Conservation (phyloP, 2,888 invertebrate genomes). For the Eustalomyia histrio region DNA sequence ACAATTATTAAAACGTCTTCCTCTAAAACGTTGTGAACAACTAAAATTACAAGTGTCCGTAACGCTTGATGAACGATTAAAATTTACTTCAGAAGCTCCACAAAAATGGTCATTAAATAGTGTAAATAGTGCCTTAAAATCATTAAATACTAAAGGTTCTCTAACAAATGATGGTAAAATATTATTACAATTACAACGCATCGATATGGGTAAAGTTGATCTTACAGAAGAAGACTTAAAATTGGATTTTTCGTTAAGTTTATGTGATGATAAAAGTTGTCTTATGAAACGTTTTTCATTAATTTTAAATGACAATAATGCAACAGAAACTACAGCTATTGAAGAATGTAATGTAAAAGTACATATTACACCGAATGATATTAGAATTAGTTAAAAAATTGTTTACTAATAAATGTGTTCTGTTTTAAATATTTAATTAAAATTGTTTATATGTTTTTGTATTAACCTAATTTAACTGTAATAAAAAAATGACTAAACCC, state of each 20-base stretch:
- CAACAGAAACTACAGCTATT: not conserved
- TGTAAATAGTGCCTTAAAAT: constrained; percentile 64
- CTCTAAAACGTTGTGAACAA: constrained; percentile 64
- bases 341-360: constrained; percentile 64
- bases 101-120: constrained; percentile 80
- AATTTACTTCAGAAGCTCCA: constrained; percentile 81
- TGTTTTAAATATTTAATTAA: not conserved
- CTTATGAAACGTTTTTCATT: constrained; percentile 71
- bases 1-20: constrained; percentile 68
- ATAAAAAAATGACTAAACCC: not conserved
- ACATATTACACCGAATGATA: constrained; percentile 59
- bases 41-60: constrained; percentile 76
- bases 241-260: constrained; percentile 71
- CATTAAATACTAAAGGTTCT: constrained; percentile 65
- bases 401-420: not conserved
- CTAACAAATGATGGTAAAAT: constrained; percentile 68
- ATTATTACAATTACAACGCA: constrained; percentile 56
- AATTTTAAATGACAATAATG: constrained; percentile 52
- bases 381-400: constrained; percentile 42
- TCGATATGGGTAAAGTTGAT: constrained; percentile 39
- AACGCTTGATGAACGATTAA: constrained; percentile 79
- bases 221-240: constrained; percentile 61
- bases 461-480: not conserved
- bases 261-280: constrained; percentile 72
- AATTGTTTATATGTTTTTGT: constrained; percentile 10